Percentiles rank a stretch among this genome's conserved stretches.
phyloP scores from a whole-genome alignment of 1,140 invertebrate genomes.

The Ceratina calcarata region DNA sequence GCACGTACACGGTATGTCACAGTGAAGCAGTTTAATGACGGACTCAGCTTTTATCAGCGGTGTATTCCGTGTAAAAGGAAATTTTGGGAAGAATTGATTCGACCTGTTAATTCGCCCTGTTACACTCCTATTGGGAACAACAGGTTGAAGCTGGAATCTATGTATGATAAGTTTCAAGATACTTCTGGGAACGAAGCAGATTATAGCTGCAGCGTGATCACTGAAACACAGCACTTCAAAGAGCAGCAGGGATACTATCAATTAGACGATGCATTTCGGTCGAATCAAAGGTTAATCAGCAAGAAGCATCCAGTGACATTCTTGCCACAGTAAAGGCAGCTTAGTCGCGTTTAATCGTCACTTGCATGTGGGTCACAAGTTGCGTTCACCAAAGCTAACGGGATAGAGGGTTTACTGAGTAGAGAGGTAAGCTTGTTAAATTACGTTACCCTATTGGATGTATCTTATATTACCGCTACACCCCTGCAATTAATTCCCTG shows the following conservation, averaged over 20 bases:
- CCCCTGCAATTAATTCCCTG: not conserved
- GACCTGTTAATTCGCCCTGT: not conserved
- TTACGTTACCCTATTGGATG: constrained; percentile 30
- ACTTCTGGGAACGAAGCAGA: not conserved
- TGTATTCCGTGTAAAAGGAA: not conserved
- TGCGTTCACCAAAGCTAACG: constrained; percentile 72
- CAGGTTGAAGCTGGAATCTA: constrained; percentile 27
- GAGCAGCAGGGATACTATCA: not conserved
- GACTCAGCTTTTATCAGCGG: not conserved
- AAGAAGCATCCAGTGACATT: constrained; percentile 2
- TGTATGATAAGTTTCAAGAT: not conserved
- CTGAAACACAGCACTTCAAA: not conserved
- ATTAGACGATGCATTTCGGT: constrained; percentile 6
- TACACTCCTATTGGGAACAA: not conserved
- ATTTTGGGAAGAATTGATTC: not conserved
- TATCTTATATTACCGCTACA: not conserved
- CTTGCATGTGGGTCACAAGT: constrained; percentile 80
- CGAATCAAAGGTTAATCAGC: constrained; percentile 26
- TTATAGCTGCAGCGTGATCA: not conserved
- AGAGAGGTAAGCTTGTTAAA: constrained; percentile 76
- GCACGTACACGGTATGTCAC: not conserved
- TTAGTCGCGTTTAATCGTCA: constrained; percentile 74
- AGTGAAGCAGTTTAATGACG: constrained; percentile 14
- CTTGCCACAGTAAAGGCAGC: constrained; percentile 30
- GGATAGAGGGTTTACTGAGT: constrained; percentile 77